Percentiles rank a stretch among this genome's conserved stretches.
phyloP scores from a whole-genome alignment of 1,140 invertebrate genomes.

The Leptonema lineaticorne region DNA sequence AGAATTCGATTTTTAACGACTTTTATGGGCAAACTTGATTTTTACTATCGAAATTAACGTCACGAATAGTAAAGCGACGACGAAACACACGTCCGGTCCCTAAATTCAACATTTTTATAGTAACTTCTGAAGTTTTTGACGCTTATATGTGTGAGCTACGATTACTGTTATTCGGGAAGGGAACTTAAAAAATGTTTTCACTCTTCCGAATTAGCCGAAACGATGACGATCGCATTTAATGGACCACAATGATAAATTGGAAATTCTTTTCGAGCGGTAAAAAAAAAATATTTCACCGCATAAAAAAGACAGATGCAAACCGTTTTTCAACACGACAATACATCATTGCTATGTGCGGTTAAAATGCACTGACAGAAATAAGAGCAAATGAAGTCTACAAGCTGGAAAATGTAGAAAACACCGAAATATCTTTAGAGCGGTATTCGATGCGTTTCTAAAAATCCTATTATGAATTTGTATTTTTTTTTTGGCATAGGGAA shows the following conservation, averaged over 20 bases:
- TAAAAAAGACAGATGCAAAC: conserved; percentile 2
- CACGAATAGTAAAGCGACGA: no score
- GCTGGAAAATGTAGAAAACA: no score
- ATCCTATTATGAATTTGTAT: conserved; percentile 28
- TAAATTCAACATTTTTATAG: neutral
- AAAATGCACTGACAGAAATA: conserved; percentile 7
- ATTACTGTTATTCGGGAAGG: neutral
- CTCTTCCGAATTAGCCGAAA: neutral
- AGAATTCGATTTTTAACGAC: no score
- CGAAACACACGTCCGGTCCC: neutral
- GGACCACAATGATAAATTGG: neutral
- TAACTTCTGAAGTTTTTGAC: neutral
- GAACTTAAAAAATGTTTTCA: neutral
- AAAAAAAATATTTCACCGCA: neutral
- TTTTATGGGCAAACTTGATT: no score
- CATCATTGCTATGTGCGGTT: conserved; percentile 12
- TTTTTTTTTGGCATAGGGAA: conserved; percentile 23
- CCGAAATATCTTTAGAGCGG: no score
- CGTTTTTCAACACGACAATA: conserved; percentile 19
- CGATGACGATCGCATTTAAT: neutral
- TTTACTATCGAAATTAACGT: conserved; percentile 7
- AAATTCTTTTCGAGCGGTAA: neutral
- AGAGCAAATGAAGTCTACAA: conserved; percentile 7
- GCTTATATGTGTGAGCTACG: neutral
- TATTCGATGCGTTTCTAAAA: conserved; percentile 15